Percentiles rank a stretch among this genome's conserved stretches.
Evolutionary conservation across 2,888 invertebrate species (phyloP).

Genomic region (Cerastoderma edule): DNA sequence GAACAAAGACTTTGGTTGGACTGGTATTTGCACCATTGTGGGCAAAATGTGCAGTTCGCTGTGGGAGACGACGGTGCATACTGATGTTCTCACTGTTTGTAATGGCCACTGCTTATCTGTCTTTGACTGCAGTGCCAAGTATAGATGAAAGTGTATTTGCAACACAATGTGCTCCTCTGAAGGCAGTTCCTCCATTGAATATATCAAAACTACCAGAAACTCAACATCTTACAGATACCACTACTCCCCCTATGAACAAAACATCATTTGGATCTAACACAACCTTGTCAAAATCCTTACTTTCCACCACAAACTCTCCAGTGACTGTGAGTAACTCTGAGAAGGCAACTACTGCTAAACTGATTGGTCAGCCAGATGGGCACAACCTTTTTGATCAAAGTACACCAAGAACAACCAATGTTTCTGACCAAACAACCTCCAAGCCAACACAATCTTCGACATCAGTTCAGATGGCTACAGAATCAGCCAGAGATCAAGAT

Average conservation of each 20-base stretch:
- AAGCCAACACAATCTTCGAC: not conserved
- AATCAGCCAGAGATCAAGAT: not conserved
- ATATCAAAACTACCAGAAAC: conserved; percentile 7
- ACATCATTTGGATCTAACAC: too few relatives aligned
- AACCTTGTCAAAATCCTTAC: too few relatives aligned
- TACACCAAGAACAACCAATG: not conserved
- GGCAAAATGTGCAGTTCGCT: conserved; percentile 77
- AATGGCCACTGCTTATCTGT: conserved; percentile 74
- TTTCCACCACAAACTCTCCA: too few relatives aligned
- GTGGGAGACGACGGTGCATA: conserved; percentile 73
- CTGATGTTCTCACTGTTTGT: conserved; percentile 77
- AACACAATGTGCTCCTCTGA: conserved; percentile 30
- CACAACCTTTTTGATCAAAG: conserved; percentile 14
- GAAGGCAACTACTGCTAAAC: not conserved
- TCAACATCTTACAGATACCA: too few relatives aligned
- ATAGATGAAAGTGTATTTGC: conserved; percentile 52
- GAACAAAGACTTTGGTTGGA: conserved; percentile 73
- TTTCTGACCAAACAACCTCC: not conserved
- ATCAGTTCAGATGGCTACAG: not conserved
- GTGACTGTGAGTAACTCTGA: not conserved
- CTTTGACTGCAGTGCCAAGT: conserved; percentile 71
- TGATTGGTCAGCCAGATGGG: conserved; percentile 1
- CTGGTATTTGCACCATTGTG: conserved; percentile 78
- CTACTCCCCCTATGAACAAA: too few relatives aligned
- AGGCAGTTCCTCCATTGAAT: conserved; percentile 7